phyloP scores from a whole-genome alignment of 2,888 invertebrate species.

The Chrysotoxum bicinctum region DNA sequence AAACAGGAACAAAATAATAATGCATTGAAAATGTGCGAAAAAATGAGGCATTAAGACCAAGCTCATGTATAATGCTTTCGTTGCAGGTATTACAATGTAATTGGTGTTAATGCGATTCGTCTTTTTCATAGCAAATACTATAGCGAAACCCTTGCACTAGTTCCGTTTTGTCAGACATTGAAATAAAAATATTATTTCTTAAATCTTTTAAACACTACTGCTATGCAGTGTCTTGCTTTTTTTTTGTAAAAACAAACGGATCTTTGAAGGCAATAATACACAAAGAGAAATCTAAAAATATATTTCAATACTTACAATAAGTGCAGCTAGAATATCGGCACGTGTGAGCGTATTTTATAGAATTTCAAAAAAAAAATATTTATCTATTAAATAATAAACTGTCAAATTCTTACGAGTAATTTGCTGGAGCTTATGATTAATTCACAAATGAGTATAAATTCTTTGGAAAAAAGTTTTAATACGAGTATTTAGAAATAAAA shows the following conservation, averaged over 20 bases:
- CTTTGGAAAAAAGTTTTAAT: too few relatives aligned
- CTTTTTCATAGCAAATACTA: constrained; percentile 2
- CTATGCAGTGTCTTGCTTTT: too few relatives aligned
- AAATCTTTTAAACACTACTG: too few relatives aligned
- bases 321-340: background rate
- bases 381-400: too few relatives aligned
- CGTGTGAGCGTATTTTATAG: background rate
- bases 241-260: background rate
- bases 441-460: too few relatives aligned
- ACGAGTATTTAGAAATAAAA: too few relatives aligned
- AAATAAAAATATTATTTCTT: background rate
- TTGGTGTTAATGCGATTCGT: constrained; percentile 33
- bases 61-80: constrained; percentile 14
- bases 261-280: background rate
- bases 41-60: constrained; percentile 39
- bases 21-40: constrained; percentile 21
- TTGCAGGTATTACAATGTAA: constrained; percentile 9
- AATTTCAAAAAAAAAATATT: too few relatives aligned
- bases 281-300: background rate
- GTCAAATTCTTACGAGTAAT: too few relatives aligned
- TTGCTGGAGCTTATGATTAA: too few relatives aligned
- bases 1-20: constrained; percentile 60
- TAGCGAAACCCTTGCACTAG: constrained; percentile 56
- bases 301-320: background rate
- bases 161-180: constrained; percentile 11